Evolutionary conservation across 2,888 invertebrate species (phyloP).

Genomic region (Kuschelorhynchus macadamiae): DNA sequence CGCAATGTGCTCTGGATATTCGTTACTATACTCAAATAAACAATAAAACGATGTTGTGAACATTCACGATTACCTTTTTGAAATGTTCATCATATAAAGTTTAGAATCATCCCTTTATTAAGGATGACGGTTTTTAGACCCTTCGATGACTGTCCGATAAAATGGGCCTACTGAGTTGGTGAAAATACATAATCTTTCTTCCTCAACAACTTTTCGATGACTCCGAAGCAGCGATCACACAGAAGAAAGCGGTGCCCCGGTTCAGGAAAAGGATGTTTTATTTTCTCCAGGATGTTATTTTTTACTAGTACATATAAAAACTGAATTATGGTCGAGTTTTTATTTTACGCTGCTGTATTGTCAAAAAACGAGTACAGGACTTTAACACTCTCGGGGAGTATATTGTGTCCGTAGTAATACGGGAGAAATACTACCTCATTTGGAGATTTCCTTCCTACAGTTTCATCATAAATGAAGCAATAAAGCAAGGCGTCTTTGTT

Average conservation of each 20-base stretch:
- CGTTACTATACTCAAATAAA: too few species aligned
- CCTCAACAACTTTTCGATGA: slow-evolving; percentile 19
- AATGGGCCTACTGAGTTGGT: too few species aligned
- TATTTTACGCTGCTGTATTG: slow-evolving; percentile 45
- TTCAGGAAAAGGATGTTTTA: slow-evolving; percentile 37
- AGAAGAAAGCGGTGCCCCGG: slow-evolving; percentile 40
- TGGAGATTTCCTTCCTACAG: slow-evolving; percentile 29
- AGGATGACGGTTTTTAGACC: too few species aligned
- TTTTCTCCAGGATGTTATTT: slow-evolving; percentile 18
- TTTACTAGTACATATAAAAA: slow-evolving; percentile 37
- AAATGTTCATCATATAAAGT: too few species aligned
- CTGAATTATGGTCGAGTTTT: slow-evolving; percentile 36
- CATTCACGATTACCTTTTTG: too few species aligned
- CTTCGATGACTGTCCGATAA: too few species aligned
- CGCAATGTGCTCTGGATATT: too few species aligned
- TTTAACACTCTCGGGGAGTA: slow-evolving; percentile 18
- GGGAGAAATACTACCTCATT: slow-evolving; percentile 43
- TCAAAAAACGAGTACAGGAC: slow-evolving; percentile 37
- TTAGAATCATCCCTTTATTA: too few species aligned
- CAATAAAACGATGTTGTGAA: too few species aligned
- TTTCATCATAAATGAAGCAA: too few species aligned
- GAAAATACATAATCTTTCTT: slow-evolving; percentile 18
- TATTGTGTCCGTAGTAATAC: too few species aligned
- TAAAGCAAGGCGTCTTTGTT: too few species aligned
- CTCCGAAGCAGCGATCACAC: slow-evolving; percentile 26